A percentile compares a stretch with the other conserved stretches of the same genome.
Evolutionary conservation across 2,797 vertebrate genomes (phyloP).

Genomic region (Acomys russatus): DNA sequence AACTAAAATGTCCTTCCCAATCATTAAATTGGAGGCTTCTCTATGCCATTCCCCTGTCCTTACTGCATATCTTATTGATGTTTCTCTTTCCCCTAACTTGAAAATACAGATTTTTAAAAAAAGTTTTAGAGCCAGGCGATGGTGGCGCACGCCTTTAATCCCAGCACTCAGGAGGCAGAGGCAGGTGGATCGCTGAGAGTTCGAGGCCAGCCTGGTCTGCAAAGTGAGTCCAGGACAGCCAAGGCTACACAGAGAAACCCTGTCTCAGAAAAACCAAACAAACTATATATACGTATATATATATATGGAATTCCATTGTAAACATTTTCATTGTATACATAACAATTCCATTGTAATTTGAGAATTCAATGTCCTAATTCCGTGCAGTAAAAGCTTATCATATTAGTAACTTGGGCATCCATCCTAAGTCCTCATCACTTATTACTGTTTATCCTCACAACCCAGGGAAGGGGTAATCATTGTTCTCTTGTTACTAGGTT

Average conservation of each 20-base stretch:
- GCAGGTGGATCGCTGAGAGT: no score
- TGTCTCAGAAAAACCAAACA: no score
- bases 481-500: neutral
- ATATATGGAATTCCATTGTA: no score
- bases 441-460: neutral
- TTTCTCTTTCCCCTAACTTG: neutral
- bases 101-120: neutral
- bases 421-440: neutral
- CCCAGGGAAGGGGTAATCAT: fast-evolving
- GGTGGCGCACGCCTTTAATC: no score
- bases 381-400: neutral
- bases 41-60: neutral
- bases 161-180: no score
- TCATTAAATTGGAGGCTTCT: neutral
- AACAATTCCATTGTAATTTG: neutral
- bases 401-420: neutral
- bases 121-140: neutral
- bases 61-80: neutral
- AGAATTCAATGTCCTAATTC: constrained; percentile 18
- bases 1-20: neutral
- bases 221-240: no score
- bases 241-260: no score
- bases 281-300: no score
- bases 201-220: no score
- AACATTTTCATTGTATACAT: neutral